Evolutionary conservation across 2,888 invertebrate genomes (phyloP).

Genomic region (Drosophila prolongata): DNA sequence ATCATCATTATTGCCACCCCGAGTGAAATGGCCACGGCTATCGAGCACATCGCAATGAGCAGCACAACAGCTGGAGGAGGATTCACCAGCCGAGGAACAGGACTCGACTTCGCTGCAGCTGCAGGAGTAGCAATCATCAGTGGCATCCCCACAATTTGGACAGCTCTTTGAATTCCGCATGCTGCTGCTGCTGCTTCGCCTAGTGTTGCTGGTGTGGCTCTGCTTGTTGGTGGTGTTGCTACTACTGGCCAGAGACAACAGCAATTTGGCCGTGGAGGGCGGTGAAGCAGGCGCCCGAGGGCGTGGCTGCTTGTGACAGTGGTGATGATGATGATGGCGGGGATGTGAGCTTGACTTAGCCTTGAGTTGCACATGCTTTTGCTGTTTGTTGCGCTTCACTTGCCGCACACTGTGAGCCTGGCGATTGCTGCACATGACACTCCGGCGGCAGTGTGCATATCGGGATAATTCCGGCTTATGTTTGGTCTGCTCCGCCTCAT

Average conservation of each 20-base stretch:
- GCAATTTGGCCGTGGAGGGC: conserved; percentile 66
- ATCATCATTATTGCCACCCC: conserved; percentile 32
- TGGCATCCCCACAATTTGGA: conserved; percentile 37
- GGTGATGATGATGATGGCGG: conserved; percentile 34
- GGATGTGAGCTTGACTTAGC: conserved; percentile 25
- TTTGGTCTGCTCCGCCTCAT: conserved; percentile 30
- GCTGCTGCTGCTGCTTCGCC: conserved; percentile 9
- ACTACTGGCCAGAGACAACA: conserved; percentile 67
- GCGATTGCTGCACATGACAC: conserved; percentile 74
- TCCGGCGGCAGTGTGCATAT: conserved; percentile 70
- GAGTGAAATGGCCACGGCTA: conserved; percentile 11
- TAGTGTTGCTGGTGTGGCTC: conserved; percentile 1
- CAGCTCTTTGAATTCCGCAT: conserved; percentile 34
- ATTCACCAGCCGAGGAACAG: conserved; percentile 44
- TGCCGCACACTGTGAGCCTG: conserved; percentile 73
- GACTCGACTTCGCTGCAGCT: conserved; percentile 46
- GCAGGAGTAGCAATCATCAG: conserved; percentile 46
- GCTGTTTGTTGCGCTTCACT: conserved; percentile 72
- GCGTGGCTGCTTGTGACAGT: conserved; percentile 24
- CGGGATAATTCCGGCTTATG: conserved; percentile 41
- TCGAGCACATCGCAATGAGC: conserved; percentile 38
- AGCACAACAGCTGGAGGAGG: conserved; percentile 50
- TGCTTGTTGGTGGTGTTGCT: conserved; percentile 31
- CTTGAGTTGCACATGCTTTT: conserved; percentile 31
- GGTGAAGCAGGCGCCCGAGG: conserved; percentile 41